Base-by-base conservation (phyloP, 2,113 vertebrate species). In the Boulengeromyrus knoepffleri region DNA sequence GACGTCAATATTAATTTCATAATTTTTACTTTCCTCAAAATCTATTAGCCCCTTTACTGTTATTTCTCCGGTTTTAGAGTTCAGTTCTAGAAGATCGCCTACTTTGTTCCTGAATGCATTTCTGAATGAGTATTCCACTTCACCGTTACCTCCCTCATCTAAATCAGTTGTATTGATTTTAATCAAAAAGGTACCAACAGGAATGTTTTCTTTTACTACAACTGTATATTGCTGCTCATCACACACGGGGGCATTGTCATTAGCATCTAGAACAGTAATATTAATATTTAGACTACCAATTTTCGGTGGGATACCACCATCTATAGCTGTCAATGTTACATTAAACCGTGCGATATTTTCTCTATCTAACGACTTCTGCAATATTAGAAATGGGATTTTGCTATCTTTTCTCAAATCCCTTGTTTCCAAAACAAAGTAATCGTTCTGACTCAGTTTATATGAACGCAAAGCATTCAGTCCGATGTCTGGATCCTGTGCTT, bases 371-470 rank as follows among this genome's bases (percentile, higher is more conserved):
- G 87, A 15, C 19, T 91, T 90, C 52, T 91, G 56, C 7, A 92
- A 42, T 12, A 90, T 47, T 50, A 92, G 17, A 70, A 90, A 86
- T 2, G 90, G 90, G 1, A 56, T 56, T 91, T 90, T 90, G 31
- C 85, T 58, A 3, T 91, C 84, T 52, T 62, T 77, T 7, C 46
- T 89, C 24, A 49, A 42, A 24, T 77, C 58, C n/a, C 50, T 27
- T 1, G 90, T 45, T 8, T 93, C 90, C 58, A 93, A 70, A 2
- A 89, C 85, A 90, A 96, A 95, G n/a, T 95, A 74, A 0, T 95
- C 91, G 15, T 95, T 95, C 62, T 31, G 58, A 49, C n/a, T 89
- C 24, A 91, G 58, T 24, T 89, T 88, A 89, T 91, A 90, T 4
- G 47, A 62, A 24, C 49, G 53, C 24, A 90, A 10, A 66, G 39